These are phyloP conservation scores for Ectobius pallidus DNA, from an alignment of 2,888 invertebrate species.

Conservation along the genomic window DNA sequence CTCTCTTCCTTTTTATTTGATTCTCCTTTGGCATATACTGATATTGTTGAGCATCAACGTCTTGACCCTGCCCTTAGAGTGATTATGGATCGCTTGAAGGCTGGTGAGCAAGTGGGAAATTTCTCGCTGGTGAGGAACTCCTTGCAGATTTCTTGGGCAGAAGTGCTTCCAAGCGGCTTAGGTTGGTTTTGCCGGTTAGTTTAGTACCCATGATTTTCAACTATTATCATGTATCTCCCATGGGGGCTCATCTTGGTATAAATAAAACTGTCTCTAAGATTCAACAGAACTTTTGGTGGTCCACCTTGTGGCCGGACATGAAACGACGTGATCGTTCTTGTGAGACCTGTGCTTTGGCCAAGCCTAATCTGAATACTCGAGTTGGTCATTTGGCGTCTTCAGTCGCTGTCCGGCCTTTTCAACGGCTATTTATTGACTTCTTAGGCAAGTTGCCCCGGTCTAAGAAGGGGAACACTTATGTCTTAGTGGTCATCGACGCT, in stretches of 20 bases:
- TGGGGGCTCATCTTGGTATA: not conserved
- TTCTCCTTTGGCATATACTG: not conserved
- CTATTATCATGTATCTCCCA: too few species aligned
- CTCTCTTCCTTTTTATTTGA: too few species aligned
- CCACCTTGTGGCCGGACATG: not conserved
- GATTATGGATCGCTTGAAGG: too few species aligned
- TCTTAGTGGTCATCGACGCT: not conserved
- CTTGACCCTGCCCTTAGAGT: not conserved
- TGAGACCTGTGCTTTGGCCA: not conserved
- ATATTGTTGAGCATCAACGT: too few species aligned
- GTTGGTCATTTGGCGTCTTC: not conserved
- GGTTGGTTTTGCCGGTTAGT: not conserved
- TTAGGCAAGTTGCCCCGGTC: not conserved
- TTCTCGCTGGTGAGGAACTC: too few species aligned
- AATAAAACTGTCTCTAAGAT: not conserved
- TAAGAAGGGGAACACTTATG: not conserved
- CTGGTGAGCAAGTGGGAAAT: too few species aligned
- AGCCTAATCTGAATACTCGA: not conserved
- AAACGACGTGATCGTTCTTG: not conserved
- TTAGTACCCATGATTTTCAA: not conserved
- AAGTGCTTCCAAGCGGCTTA: not conserved
- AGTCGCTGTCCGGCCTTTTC: not conserved
- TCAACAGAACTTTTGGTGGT: not conserved
- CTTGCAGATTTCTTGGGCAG: not conserved
- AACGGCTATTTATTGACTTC: not conserved